Conservation (phyloP, 2,797 vertebrate species). For the Premnoplex brunnescens region DNA sequence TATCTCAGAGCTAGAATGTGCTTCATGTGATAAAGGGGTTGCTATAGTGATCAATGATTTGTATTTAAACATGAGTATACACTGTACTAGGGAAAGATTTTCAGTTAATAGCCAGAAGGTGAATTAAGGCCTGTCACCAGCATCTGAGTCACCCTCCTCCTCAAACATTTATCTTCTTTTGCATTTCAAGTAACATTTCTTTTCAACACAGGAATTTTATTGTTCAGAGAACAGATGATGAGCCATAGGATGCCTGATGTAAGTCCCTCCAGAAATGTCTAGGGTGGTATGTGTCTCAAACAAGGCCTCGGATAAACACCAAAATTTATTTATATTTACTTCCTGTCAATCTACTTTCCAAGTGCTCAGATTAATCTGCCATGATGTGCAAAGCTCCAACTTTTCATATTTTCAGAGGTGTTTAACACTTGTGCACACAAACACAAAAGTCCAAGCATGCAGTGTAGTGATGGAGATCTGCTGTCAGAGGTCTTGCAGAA, state of each 20-base stretch:
- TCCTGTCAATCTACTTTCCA: neutral
- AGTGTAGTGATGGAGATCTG: neutral
- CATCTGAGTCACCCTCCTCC: slow-evolving; percentile 71
- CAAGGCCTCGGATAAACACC: neutral
- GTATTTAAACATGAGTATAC: slow-evolving; percentile 79
- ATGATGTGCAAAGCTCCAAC: neutral
- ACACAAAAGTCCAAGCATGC: neutral
- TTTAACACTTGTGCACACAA: neutral
- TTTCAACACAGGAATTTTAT: neutral
- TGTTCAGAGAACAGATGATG: slow-evolving; percentile 7
- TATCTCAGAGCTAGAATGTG: slow-evolving; percentile 59
- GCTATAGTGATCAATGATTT: slow-evolving; percentile 77
- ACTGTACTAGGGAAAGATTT: slow-evolving; percentile 75
- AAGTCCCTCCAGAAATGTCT: neutral
- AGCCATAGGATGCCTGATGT: neutral
- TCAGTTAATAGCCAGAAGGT: slow-evolving; percentile 66
- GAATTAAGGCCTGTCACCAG: slow-evolving; percentile 71
- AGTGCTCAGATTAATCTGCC: neutral
- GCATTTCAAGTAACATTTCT: slow-evolving; percentile 27
- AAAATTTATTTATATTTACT: neutral
- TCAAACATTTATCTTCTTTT: slow-evolving; percentile 65
- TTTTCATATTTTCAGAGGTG: neutral
- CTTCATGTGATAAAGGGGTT: slow-evolving; percentile 75
- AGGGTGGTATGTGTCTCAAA: neutral
- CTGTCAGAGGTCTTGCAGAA: neutral